Percentiles rank a stretch among this genome's conserved stretches.
Evolutionary conservation across 2,113 vertebrate species (phyloP).

Genomic region (Boleophthalmus pectinirostris): DNA sequence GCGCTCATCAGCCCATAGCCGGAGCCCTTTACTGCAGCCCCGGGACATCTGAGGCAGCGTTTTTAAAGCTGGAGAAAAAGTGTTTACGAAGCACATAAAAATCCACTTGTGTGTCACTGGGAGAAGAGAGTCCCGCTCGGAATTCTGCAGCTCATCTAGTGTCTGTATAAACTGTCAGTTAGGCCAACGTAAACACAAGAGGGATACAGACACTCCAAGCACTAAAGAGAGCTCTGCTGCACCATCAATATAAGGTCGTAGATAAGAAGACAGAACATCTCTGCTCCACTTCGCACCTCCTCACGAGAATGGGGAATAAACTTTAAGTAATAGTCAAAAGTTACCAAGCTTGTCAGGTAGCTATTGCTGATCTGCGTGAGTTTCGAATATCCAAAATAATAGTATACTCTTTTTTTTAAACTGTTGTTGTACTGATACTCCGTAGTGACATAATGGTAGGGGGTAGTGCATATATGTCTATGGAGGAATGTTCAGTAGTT

Average conservation of each 20-base stretch:
- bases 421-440: too few relatives aligned
- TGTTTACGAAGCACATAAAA: constrained; percentile 59
- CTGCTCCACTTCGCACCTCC: neutral
- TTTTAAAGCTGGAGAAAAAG: constrained; percentile 29
- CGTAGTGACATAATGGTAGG: too few relatives aligned
- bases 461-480: too few relatives aligned
- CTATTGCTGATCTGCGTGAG: too few relatives aligned
- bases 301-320: neutral
- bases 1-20: constrained; percentile 1
- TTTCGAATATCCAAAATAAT: too few relatives aligned
- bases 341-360: neutral
- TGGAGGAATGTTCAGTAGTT: too few relatives aligned
- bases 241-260: constrained; percentile 42
- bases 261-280: constrained; percentile 16
- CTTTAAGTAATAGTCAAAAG: neutral
- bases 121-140: neutral
- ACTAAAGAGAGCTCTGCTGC: constrained; percentile 35
- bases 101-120: constrained; percentile 43
- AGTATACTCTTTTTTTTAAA: too few relatives aligned
- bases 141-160: constrained; percentile 29
- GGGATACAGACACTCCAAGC: constrained; percentile 56
- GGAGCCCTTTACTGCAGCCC: constrained; percentile 33
- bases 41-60: constrained; percentile 25
- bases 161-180: constrained; percentile 39
- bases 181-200: constrained; percentile 51